phyloP scores from a whole-genome alignment of 2,888 invertebrate species.

The Coecobrya sp. region DNA sequence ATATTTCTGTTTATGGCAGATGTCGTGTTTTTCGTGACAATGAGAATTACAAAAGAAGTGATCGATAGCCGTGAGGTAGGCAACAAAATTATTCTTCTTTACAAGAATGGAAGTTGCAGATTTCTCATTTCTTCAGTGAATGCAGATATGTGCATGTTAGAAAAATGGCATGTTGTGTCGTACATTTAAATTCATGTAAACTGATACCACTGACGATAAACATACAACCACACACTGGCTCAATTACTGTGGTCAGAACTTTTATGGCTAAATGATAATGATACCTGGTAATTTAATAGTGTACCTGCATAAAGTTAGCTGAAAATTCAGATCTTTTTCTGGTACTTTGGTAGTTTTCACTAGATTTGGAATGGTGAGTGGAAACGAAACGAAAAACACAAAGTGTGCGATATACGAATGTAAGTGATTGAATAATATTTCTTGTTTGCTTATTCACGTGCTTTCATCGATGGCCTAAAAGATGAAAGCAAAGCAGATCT shows the following conservation, averaged over 20 bases:
- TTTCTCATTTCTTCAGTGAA: slow-evolving; percentile 6
- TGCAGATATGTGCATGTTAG: slow-evolving; percentile 15
- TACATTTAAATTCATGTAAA: slow-evolving; percentile 73
- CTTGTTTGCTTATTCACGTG: slow-evolving; percentile 27
- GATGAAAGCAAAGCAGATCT: slow-evolving; percentile 1
- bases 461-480: not conserved
- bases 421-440: not conserved
- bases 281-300: slow-evolving; percentile 48
- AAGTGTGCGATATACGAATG: not conserved
- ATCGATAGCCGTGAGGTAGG: slow-evolving; percentile 76
- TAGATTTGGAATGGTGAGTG: slow-evolving; percentile 1
- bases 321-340: slow-evolving; percentile 21
- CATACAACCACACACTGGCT: slow-evolving; percentile 63
- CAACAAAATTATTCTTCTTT: slow-evolving; percentile 47
- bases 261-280: slow-evolving; percentile 61
- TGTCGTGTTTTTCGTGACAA: slow-evolving; percentile 82
- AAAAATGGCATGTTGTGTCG: slow-evolving; percentile 10
- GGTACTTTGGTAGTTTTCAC: not conserved
- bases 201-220: slow-evolving; percentile 73
- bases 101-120: slow-evolving; percentile 55
- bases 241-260: slow-evolving; percentile 42
- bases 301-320: slow-evolving; percentile 2
- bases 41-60: slow-evolving; percentile 79
- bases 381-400: not conserved
- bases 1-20: slow-evolving; percentile 82